Evolutionary conservation across 2,888 invertebrate species (phyloP), one percentile per base, ranked within the genome.

Genomic region (Steromphala cineraria): DNA sequence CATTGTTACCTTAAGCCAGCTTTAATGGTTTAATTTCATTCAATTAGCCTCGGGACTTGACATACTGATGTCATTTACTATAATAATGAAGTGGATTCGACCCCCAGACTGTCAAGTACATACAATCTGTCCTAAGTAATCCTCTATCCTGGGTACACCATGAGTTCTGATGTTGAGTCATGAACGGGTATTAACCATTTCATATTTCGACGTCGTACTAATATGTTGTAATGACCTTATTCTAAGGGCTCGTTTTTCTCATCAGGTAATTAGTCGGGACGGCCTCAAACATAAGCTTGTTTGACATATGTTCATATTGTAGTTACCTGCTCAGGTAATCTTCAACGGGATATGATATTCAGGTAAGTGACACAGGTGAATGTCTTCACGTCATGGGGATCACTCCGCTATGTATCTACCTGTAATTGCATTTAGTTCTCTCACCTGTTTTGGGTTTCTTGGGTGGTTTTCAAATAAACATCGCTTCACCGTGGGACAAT

Each of bases 21-120:
- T 31, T 71, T n/a, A 71, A 71, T 71, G 71, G 36, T 15, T 71
- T 71, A 71, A 71, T 71, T 71, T 71, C 36, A 19, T 28, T 19
- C 31, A 17, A 71, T 71, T 71, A 40, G 31, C 71, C 71, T 40
- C 31, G 36, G 71, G 71, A 71, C 71, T 36, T 71, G 71, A 71
- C 71, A 71, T 71, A 71, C 36, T 36, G 31, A 71, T 71, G 71
- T 71, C 71, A 71, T 71, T 71, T 71, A 71, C 17, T 17, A 36
- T 17, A 8, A 71, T 71, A 71, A 71, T 71, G 71, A 71, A 36
- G 71, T 71, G n/a, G 71, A 40, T 71, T 71, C 71, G 71, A 71
- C 71, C 71, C 71, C 71, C 17, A 71, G 71, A 71, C 71, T 36
- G 71, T 19, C 71, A 19, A 40, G 36, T 40, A 71, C 71, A 36